Evolutionary conservation across 2,888 invertebrate species (phyloP), one percentile per base, ranked within the genome.

Genomic region (Cryptus viduatorius): DNA sequence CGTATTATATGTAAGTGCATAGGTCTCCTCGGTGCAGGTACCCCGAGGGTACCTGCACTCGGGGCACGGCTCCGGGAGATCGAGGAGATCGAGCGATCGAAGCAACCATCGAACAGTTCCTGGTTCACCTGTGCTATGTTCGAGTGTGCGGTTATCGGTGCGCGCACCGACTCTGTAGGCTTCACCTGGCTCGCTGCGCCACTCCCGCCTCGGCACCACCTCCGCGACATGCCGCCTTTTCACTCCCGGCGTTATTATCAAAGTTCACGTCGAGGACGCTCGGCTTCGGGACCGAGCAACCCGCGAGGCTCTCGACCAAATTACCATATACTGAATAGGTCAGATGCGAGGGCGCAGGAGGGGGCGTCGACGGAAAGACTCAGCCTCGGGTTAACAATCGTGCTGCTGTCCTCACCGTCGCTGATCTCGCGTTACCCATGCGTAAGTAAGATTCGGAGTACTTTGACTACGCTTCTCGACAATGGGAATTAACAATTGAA

Each of bases 201-300:
- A 91, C 92, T 92, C 92, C 91, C 90, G 90, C 89, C 85, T 78
- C 68, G 87, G 89, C 89, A 91, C 91, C 91, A 91, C 91, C 91
- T 91, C 91, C 90, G 88, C 91, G 91, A 92, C 92, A 92, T 89
- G 90, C 91, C 90, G 91, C 88, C 90, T 90, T 90, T 91, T 90
- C 90, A 91, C 91, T 91, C 89, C 88, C 87, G 88, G 88, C 89
- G 89, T 90, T 92, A 91, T 92, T 92, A 92, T 92, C 92, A 92
- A 92, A 93, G 92, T 93, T 93, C 91, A 92, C 89, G 89, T 83
- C 88, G 92, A 92, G 92, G 92, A 92, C 91, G 89, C 86, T 80
- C 78, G 76, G 78, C 78, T 78, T 73, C 73, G 8, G 37, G 59
- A 61, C 61, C 67, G 50, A 67, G 67, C 4, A 69, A 46, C 75